Evolutionary conservation across 2,888 invertebrate genomes (phyloP).

Genomic region (Phanerotoma sp.): DNA sequence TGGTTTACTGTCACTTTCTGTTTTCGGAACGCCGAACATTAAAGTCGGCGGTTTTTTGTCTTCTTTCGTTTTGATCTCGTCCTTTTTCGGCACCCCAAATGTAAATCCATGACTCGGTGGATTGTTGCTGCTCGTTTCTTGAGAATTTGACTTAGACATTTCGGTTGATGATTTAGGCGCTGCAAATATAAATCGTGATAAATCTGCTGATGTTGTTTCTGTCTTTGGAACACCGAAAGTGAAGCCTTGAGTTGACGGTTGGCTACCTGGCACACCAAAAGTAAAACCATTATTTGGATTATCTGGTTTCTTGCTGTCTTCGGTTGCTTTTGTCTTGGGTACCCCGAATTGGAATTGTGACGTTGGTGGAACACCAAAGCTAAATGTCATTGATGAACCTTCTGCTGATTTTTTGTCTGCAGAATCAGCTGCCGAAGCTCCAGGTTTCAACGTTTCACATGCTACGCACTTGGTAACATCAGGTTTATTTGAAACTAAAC

Average conservation of each 20-base stretch:
- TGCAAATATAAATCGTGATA: slow-evolving; percentile 43
- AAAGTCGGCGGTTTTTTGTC: background rate
- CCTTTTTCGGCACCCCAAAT: slow-evolving; percentile 38
- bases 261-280: slow-evolving; percentile 41
- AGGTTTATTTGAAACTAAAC: slow-evolving; percentile 62
- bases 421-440: slow-evolving; percentile 39
- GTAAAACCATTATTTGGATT: slow-evolving; percentile 36
- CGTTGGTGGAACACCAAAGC: slow-evolving; percentile 44
- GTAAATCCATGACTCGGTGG: slow-evolving; percentile 24
- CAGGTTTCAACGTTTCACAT: slow-evolving; percentile 63
- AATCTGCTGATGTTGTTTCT: slow-evolving; percentile 27
- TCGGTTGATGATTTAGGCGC: slow-evolving; percentile 30
- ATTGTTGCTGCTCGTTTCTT: slow-evolving; percentile 22
- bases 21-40: slow-evolving; percentile 3
- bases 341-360: slow-evolving; percentile 59
- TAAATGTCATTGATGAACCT: slow-evolving; percentile 39
- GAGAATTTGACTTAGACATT: slow-evolving; percentile 31
- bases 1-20: background rate
- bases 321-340: slow-evolving; percentile 44
- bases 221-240: slow-evolving; percentile 35
- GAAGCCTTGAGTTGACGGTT: slow-evolving; percentile 25
- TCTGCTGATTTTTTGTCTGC: background rate
- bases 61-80: slow-evolving; percentile 6
- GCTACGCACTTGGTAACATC: slow-evolving; percentile 60
- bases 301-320: slow-evolving; percentile 24